Evolutionary conservation across 1,140 invertebrate species (phyloP), one percentile per base, ranked within the genome.

Genomic region (Cydia fagiglandana): DNA sequence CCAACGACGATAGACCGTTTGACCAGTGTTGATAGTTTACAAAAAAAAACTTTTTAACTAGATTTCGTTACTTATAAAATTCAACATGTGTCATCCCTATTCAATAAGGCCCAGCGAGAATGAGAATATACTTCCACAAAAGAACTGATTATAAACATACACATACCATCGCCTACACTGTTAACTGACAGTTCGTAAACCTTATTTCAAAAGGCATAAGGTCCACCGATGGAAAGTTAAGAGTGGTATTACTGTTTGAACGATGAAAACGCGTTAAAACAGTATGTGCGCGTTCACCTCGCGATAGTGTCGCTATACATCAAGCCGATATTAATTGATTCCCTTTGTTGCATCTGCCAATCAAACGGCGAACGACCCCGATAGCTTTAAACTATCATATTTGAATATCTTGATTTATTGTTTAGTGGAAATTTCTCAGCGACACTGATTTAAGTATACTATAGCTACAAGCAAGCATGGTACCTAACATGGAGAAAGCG

Each of bases 351-450:
- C 45, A 15, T 73, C 47, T 73, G 73, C 17, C 73, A 20, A 73
- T 47, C 47, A 73, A 13, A 5, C 47, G 6, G 17, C 41, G 41
- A 34, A 70, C 66, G 66, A 70, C 66, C 66, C 30, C 66, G 66
- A 70, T 70, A 70, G 66, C 66, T 45, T 10, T 73, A 73, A 73
- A 73, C 47, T 24, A 73, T 73, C 38, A 41, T 73, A 24, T 50
- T 73, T 73, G 47, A 73, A 73, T 20, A 53, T 30, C 47, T 47
- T 73, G 45, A 47, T 73, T 73, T 50, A 73, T 73, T 70, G 38
- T 15, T 15, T 34, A 70, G 66, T 41, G 66, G 66, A 70, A 70
- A 28, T 66, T 70, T 70, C 66, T 9, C 34, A 45, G 66, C 66
- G 30, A 68, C 15, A 68, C 15, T n/a, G 30, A 56, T 56, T 56